Percentiles rank a stretch among this genome's conserved stretches.
phyloP scores from a whole-genome alignment of 2,797 vertebrate genomes.

The Morus bassanus region DNA sequence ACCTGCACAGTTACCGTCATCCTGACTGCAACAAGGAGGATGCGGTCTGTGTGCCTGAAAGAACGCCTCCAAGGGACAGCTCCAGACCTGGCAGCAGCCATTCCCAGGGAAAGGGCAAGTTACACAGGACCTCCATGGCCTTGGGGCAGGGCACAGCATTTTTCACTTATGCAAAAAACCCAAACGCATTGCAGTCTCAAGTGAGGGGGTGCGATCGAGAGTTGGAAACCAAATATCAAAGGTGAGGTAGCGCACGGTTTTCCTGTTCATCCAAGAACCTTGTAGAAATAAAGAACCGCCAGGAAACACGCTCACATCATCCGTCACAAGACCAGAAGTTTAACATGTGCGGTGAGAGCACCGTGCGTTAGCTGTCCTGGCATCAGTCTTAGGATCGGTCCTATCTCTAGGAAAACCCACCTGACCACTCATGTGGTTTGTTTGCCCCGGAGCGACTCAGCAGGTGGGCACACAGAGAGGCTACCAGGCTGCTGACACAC shows the following conservation, averaged over 20 bases:
- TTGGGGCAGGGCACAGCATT: neutral
- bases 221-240: neutral
- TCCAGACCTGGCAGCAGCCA: accelerated
- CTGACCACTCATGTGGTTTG: accelerated
- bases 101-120: neutral
- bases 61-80: accelerated
- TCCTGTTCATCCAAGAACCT: neutral
- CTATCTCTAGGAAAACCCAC: neutral
- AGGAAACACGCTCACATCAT: neutral
- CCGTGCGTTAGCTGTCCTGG: neutral
- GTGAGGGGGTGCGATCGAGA: neutral
- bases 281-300: neutral
- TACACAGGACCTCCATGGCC: neutral
- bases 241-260: neutral
- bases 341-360: neutral
- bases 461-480: accelerated
- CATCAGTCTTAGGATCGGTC: neutral
- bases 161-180: neutral
- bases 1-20: accelerated
- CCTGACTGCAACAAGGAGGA: accelerated
- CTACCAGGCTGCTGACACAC: neutral
- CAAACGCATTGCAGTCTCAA: accelerated
- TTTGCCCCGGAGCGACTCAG: neutral
- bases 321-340: neutral
- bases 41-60: accelerated